Evolutionary conservation across 1,140 invertebrate genomes (phyloP), one percentile per base, ranked within the genome.

Genomic region (Oscheius sp.): DNA sequence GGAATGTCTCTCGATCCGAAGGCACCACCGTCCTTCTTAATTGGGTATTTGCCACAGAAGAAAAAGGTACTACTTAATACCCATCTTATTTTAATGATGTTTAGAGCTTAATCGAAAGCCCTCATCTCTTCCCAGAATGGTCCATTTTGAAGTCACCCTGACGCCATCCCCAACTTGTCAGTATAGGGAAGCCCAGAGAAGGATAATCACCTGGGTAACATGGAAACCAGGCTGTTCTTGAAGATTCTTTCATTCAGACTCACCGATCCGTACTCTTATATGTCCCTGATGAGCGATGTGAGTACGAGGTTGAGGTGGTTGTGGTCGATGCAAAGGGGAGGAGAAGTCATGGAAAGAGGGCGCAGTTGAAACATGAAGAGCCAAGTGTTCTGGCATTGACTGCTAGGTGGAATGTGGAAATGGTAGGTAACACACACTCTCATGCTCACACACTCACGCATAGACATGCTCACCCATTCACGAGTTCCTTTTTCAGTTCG

Each of bases 121-220:
- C 7, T 15, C 49, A 7, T 13, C 49, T 7, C 28, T 23, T 55
- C 7, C 49, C 7, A 55, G 49, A 55, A 55, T 55, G 49, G 49
- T 55, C 49, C 49, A 55, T 23, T 55, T 55, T 23, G 49, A 55
- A 55, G 49, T 55, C 23, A 55, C 49, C 49, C 49, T 55, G 7
- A 55, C 49, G 15, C 49, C 49, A 23, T 15, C 49, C 15, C 7
- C 49, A 7, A 7, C 49, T 55, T 55, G 49, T 23, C 49, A 55
- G 49, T 55, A 20, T 23, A 15, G 49, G 4, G 49, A 55, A 55
- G 49, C 49, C 7, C 49, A 55, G 23, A 7, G 49, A 26, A 55
- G 49, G 23, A 55, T 55, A 13, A 23, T 55, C 23, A 55, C 49
- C 23, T 55, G 49, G 49, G 49, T 55, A 55, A 13, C 15, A 15